These are phyloP conservation scores for Microcebus murinus DNA, from an alignment of 2,113 vertebrate genomes.

Conservation along the genomic window DNA sequence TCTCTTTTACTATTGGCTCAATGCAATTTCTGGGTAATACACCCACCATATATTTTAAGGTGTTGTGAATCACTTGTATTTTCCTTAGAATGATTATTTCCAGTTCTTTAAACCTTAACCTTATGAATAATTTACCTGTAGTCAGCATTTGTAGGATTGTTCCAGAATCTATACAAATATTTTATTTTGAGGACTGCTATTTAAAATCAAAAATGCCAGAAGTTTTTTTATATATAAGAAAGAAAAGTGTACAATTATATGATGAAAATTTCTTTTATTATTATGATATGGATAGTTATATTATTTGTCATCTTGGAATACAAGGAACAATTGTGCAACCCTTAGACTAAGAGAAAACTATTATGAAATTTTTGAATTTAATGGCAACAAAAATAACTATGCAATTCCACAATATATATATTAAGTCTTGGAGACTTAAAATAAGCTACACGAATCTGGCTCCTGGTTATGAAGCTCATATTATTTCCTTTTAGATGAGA, in stretches of 20 bases:
- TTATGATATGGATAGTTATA: background rate
- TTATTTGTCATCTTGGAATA: background rate
- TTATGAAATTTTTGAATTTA: background rate
- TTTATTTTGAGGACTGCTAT: background rate
- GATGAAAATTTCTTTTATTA: background rate
- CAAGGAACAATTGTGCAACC: background rate
- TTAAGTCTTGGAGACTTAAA: constrained; percentile 7
- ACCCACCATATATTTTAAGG: background rate
- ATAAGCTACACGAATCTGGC: background rate
- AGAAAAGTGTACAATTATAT: background rate
- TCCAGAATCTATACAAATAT: background rate
- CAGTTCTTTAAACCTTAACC: background rate
- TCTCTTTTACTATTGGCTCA: background rate
- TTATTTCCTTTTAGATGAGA: constrained; percentile 27
- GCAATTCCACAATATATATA: background rate
- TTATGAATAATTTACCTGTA: background rate
- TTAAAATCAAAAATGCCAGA: background rate
- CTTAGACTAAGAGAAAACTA: background rate
- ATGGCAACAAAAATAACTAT: background rate
- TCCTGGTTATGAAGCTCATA: background rate
- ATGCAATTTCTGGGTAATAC: background rate
- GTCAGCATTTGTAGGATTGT: background rate
- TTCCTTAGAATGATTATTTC: background rate
- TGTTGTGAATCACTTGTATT: background rate
- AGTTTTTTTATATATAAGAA: background rate